Conservation (phyloP, 2,797 vertebrate genomes). For the Smutsia gigantea region DNA sequence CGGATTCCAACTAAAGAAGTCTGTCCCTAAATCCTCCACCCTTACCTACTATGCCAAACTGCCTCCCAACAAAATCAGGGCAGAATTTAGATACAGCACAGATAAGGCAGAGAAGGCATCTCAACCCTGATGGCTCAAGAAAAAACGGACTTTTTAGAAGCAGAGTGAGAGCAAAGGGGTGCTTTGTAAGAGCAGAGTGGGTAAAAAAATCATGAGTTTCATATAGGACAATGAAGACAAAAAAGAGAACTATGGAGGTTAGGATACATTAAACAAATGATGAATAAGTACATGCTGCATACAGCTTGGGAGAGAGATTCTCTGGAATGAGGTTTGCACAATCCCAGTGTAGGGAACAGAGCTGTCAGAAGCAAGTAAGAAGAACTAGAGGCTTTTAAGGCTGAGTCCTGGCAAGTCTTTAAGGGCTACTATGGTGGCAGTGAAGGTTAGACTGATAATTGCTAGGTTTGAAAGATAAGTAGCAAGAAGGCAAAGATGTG, state of each 20-base stretch:
- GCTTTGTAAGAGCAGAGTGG: background rate
- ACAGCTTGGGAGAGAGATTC: background rate
- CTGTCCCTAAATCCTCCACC: background rate
- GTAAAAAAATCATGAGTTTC: background rate
- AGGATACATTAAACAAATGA: background rate
- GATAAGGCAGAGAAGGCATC: background rate
- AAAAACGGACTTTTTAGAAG: background rate
- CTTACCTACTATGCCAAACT: background rate
- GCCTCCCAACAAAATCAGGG: background rate
- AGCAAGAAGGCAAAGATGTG: constrained; percentile 44
- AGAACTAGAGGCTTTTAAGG: background rate
- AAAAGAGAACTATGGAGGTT: background rate
- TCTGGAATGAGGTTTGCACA: background rate
- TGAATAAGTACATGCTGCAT: background rate
- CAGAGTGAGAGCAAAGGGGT: background rate
- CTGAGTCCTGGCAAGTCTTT: constrained; percentile 2
- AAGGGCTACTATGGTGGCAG: background rate
- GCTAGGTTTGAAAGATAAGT: constrained; percentile 65
- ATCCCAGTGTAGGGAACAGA: background rate
- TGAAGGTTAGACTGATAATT: constrained; percentile 56
- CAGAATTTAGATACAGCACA: background rate
- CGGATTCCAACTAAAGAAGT: background rate
- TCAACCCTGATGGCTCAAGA: background rate
- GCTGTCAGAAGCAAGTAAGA: background rate
- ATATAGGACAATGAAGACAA: background rate